Base-by-base conservation (phyloP, 1,140 invertebrate species). In the Trigoniulus corallinus region DNA sequence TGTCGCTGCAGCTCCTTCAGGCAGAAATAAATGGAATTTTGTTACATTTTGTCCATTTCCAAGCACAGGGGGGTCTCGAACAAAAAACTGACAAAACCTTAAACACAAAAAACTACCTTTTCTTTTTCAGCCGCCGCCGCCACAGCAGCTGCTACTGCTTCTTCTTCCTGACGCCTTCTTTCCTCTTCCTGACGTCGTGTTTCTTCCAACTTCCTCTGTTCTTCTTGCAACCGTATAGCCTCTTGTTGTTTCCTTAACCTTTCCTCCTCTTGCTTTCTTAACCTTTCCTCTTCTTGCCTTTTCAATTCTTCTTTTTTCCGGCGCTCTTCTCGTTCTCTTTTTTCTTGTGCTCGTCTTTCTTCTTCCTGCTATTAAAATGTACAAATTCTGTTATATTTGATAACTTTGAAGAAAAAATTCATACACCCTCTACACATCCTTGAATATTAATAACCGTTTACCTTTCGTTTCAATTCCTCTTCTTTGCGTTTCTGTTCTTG, bases 281-380 rank as follows among this genome's bases (percentile, higher is more conserved):
- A 34, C 39, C 57, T 37, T 50, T 53, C 4, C 44, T 52, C 50
- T 29, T 56, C 59, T 59, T 63, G 54, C 43, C 53, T 46, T 56
- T 61, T 53, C 54, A 51, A 52, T 49, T 56, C 53, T 57, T 59
- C 60, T 58, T 45, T 57, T 54, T 41, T 42, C 50, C 48, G 43
- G 47, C 12, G 22, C 42, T 57, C 40, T 50, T 53, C 47, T 44
- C 49, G 40, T 47, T 24, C 27, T 12, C 37, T 12, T 18, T 13
- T 39, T 18, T 39, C 37, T n/a, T n/a, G n/a, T n/a, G n/a, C n/a
- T n/a, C n/a, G n/a, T n/a, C n/a, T n/a, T n/a, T n/a, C n/a, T n/a
- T n/a, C n/a, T n/a, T n/a, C n/a, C n/a, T n/a, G n/a, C n/a, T n/a
- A n/a, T n/a, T n/a, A n/a, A n/a, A n/a, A n/a, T n/a, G n/a, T n/a